Percentiles rank a stretch among this genome's conserved stretches.
Conservation (phyloP, 1,140 invertebrate genomes). For the Drosophila trapezifrons region DNA sequence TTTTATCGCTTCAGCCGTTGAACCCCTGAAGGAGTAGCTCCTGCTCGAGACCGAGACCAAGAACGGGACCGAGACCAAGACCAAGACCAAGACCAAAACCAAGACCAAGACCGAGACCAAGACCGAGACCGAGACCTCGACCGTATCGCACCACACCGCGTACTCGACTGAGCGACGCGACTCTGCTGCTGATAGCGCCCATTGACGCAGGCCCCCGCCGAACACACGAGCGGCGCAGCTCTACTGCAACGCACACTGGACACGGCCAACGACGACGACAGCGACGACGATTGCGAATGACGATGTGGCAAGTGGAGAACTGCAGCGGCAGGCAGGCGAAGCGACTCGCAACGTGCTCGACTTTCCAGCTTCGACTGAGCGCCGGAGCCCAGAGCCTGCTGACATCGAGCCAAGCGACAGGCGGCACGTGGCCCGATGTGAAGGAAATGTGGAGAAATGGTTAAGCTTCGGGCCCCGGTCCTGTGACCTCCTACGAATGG, state of each 20-base stretch:
- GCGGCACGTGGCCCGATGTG: constrained; percentile 20
- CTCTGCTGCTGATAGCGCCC: constrained; percentile 18
- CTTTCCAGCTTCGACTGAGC: constrained; percentile 41
- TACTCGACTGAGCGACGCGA: constrained; percentile 20
- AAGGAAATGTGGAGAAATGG: constrained; percentile 14
- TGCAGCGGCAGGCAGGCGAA: constrained; percentile 13
- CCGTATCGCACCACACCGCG: constrained; percentile 20
- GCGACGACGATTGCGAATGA: background rate
- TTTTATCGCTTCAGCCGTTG: constrained; percentile 22
- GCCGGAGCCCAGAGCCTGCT: constrained; percentile 12
- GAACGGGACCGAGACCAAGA: background rate
- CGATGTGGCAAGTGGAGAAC: constrained; percentile 11
- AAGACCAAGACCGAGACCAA: background rate
- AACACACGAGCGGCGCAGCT: constrained; percentile 9
- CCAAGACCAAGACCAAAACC: background rate
- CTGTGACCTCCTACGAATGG: constrained; percentile 22
- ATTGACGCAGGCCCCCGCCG: constrained; percentile 16
- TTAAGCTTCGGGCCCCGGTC: constrained; percentile 4
- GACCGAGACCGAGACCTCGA: constrained; percentile 11
- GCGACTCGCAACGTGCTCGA: constrained; percentile 37
- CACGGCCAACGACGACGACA: background rate
- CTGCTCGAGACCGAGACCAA: background rate
- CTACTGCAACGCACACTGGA: constrained; percentile 14
- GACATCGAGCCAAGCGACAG: constrained; percentile 3
- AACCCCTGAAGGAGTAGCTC: too few relatives aligned